Evolutionary conservation across 92 coral and sea anemone genomes (phyloP), one percentile per base, ranked within the genome.

Genomic region (Nematostella vectensis): DNA sequence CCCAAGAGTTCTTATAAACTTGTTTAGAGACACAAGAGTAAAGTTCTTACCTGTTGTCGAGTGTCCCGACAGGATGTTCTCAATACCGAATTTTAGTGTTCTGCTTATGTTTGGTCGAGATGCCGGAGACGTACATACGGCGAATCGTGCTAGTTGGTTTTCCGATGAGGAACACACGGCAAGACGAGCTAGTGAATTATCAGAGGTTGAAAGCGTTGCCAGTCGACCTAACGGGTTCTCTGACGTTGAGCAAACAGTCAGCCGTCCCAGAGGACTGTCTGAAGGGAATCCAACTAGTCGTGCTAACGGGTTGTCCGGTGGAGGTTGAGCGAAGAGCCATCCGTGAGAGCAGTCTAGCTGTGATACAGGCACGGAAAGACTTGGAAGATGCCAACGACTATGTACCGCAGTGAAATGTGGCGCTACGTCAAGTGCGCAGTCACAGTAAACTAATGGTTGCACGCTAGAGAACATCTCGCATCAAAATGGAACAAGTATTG

Each of bases 31-130:
- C n/a, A n/a, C n/a, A n/a, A n/a, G n/a, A n/a, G n/a, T n/a, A n/a
- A n/a, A n/a, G n/a, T 33, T 33, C 40, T 33, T 33, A 33, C 40
- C 40, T 33, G 15, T 33, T 6, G 6, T 15, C 15, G 40, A 15
- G n/a, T n/a, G n/a, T 15, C 15, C 40, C 15, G 8, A 15, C 15
- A 84, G 82, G 25, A 84, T 84, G 21, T 77, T 67, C 33, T 84
- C 94, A 47, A 84, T 84, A 25, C 94, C 94, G 58, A 84, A 84
- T 69, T 80, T 84, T n/a, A 84, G 88, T 1, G 65, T 62, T 43
- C 60, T 68, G 54, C 72, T 75, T 25, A 62, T 69, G 27, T 49
- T 56, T 13, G 65, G 29, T 18, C 49, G 27, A 20, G 43, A 39
- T 22, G 72, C 33, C 29, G 51, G 21, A 45, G 23, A 10, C 4